These are phyloP conservation scores for Ips typographus DNA, from an alignment of 1,140 invertebrate genomes.

Conservation along the genomic window DNA sequence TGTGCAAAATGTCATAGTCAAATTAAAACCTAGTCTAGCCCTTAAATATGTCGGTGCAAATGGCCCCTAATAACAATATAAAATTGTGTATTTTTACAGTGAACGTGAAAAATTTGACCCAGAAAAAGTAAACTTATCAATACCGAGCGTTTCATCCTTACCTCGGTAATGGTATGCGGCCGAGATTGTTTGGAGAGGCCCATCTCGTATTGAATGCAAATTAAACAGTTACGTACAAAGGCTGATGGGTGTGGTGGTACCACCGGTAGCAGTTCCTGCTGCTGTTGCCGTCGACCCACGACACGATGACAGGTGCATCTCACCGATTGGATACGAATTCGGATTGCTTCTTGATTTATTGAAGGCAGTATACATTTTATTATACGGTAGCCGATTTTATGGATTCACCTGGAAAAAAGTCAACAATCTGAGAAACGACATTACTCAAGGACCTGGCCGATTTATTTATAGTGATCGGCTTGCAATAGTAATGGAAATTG, in stretches of 20 bases:
- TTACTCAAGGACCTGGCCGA: too few relatives aligned
- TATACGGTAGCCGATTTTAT: not conserved
- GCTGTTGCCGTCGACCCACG: conserved; percentile 9
- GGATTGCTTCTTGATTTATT: conserved; percentile 1
- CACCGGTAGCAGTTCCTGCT: conserved; percentile 11
- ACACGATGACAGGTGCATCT: conserved; percentile 19
- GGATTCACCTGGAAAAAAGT: not conserved
- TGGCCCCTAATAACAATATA: too few relatives aligned
- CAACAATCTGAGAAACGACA: too few relatives aligned
- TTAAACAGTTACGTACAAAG: conserved; percentile 22
- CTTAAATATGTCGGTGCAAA: too few relatives aligned
- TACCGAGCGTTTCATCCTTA: not conserved
- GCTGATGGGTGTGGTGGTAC: conserved; percentile 4
- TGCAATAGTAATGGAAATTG: too few relatives aligned
- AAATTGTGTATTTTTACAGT: too few relatives aligned
- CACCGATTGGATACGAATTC: not conserved
- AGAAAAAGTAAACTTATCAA: not conserved
- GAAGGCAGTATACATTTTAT: not conserved
- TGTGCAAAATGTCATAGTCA: too few relatives aligned
- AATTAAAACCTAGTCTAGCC: too few relatives aligned
- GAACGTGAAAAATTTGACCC: not conserved
- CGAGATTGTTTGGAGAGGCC: conserved; percentile 8
- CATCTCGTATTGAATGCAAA: conserved; percentile 17
- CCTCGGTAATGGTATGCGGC: conserved; percentile 7
- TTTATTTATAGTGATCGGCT: too few relatives aligned